Evolutionary conservation across 1,140 invertebrate genomes (phyloP), one percentile per base, ranked within the genome.

Genomic region (Ptiloglossa arizonensis): DNA sequence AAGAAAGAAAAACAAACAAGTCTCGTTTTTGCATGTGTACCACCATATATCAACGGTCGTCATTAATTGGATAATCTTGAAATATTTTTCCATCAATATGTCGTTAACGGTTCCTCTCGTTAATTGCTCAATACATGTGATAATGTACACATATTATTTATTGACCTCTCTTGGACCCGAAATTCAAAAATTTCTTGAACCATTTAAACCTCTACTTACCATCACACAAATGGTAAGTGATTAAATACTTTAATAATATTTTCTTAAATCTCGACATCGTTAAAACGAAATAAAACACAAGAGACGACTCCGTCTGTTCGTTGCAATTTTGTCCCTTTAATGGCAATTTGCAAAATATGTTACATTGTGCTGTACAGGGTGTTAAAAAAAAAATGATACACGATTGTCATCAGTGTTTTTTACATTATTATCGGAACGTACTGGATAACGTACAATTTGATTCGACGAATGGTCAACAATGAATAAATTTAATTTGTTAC

Each of bases 101-200:
- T 0, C 46, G 0, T 6, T 19, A 1, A 44, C 38, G 0, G 0
- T 41, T 0, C 0, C 6, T 8, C 0, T 64, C 0, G 0, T 71
- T 11, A 67, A 80, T 63, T 50, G 50, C 8, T 13, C 2, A 0
- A 4, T 80, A n/a, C 72, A 70, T 15, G 59, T 76, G 4, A 15
- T 80, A 5, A 80, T 66, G 79, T 80, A 80, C 32, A 48, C 29
- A 0, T 76, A 64, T 24, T 76, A 80, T 41, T 15, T 66, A 4
- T 13, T 70, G 11, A 11, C 29, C 0, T 9, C 73, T 2, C 64
- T 59, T 0, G 67, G 46, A 17, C 15, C 44, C 0, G 5, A 0
- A 4, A 3, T 44, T 1, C 73, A 70, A 50, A 52, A 32, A 19
- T 24, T 44, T 1, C 2, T 60, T 1, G 4, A n/a, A 0, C 1